A percentile compares a stretch with the other conserved stretches of the same genome.
phyloP scores from a whole-genome alignment of 2,797 vertebrate genomes.

The Ceyx erithaca region DNA sequence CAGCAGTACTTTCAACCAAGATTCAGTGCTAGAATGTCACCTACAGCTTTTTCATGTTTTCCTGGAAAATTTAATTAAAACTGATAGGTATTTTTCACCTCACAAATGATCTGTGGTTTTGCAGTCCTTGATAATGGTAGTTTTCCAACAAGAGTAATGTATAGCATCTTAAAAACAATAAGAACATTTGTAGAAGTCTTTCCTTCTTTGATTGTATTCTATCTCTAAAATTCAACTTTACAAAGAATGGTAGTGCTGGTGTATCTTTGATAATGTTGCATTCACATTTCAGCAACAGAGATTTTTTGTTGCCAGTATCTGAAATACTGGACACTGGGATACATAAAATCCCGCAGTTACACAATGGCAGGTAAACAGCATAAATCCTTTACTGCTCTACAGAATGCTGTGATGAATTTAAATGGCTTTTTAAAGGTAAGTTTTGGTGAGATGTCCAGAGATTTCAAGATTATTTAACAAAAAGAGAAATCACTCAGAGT shows the following conservation, averaged over 20 bases:
- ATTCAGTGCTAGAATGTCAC: not conserved
- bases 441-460: not conserved
- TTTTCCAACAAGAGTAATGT: not conserved
- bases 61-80: not conserved
- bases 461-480: not conserved
- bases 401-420: slow-evolving; percentile 2
- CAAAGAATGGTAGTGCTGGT: not conserved
- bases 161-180: not conserved
- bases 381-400: not conserved
- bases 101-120: not conserved
- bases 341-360: slow-evolving; percentile 20
- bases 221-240: not conserved
- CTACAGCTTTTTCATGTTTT: not conserved
- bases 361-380: not conserved
- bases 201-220: not conserved
- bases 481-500: not conserved
- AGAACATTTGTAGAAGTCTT: not conserved
- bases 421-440: not conserved
- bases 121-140: not conserved
- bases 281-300: not conserved
- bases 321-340: not conserved
- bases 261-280: not conserved
- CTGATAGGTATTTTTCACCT: not conserved
- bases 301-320: not conserved
- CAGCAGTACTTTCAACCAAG: not conserved